These are phyloP conservation scores for Labrus mixtus DNA, from an alignment of 2,113 vertebrate genomes.

Conservation along the genomic window DNA sequence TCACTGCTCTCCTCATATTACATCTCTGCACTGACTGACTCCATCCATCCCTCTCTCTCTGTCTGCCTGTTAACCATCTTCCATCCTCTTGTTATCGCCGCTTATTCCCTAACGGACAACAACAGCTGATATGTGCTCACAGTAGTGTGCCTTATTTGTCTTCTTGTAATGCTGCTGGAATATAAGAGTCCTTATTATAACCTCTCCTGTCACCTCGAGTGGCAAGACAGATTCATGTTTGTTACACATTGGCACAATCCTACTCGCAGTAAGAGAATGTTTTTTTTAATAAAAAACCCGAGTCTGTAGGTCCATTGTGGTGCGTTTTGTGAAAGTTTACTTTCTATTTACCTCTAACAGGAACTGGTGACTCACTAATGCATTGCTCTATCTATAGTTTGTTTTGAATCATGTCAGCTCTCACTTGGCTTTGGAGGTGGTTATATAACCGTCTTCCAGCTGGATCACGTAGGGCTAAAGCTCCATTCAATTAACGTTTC, in stretches of 20 bases:
- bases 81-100: conserved; percentile 22
- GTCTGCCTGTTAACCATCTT: conserved; percentile 35
- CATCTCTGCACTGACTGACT: conserved; percentile 39
- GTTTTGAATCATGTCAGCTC: conserved; percentile 40
- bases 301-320: background rate
- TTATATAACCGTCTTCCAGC: conserved; percentile 62
- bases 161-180: conserved; percentile 15
- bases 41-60: conserved; percentile 17
- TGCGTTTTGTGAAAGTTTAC: conserved; percentile 4
- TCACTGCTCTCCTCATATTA: conserved; percentile 44
- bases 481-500: conserved; percentile 54
- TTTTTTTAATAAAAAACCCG: conserved; percentile 23
- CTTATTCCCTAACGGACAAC: conserved; percentile 29
- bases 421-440: conserved; percentile 43
- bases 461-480: conserved; percentile 47
- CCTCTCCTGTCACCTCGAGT: conserved; percentile 8
- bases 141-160: conserved; percentile 4
- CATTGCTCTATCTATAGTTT: conserved; percentile 29
- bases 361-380: conserved; percentile 38
- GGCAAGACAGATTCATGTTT: background rate
- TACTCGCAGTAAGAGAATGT: background rate
- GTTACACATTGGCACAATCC: background rate
- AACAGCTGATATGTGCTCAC: conserved; percentile 11
- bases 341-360: conserved; percentile 38
- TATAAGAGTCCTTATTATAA: conserved; percentile 15